Conservation (phyloP, 1,140 invertebrate genomes). For the Drosophila lacteicornis region DNA sequence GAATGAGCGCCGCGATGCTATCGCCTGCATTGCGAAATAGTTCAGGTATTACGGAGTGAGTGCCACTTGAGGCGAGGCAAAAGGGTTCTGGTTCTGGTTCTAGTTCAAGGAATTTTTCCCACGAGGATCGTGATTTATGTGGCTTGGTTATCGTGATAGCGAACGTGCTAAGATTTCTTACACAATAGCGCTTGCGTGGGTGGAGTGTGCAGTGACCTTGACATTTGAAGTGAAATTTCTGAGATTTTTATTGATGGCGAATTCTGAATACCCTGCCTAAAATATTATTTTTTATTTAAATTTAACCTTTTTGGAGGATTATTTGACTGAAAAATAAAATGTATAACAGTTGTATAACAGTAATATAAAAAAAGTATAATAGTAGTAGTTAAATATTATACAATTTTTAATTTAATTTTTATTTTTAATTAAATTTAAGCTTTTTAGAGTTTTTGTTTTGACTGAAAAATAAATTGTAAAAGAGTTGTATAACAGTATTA, state of each 20-base stretch:
- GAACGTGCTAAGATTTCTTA: conserved; percentile 35
- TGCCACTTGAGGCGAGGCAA: conserved; percentile 10
- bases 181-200: background rate
- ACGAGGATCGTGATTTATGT: conserved; percentile 40
- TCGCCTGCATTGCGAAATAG: conserved; percentile 41
- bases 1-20: conserved; percentile 32
- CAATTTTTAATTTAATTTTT: background rate
- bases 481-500: no score
- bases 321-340: background rate
- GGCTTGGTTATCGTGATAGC: conserved; percentile 8
- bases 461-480: no score
- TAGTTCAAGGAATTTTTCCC: conserved; percentile 12
- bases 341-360: background rate
- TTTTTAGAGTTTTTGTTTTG: no score
- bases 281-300: background rate
- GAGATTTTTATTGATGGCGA: background rate
- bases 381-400: no score
- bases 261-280: conserved; percentile 10
- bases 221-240: conserved; percentile 32
- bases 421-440: no score
- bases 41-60: conserved; percentile 6
- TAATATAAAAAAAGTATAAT: background rate
- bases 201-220: conserved; percentile 38
- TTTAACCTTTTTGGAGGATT: background rate
- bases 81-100: conserved; percentile 4